phyloP scores from a whole-genome alignment of 2,888 invertebrate genomes.

The Drosophila helvetica region DNA sequence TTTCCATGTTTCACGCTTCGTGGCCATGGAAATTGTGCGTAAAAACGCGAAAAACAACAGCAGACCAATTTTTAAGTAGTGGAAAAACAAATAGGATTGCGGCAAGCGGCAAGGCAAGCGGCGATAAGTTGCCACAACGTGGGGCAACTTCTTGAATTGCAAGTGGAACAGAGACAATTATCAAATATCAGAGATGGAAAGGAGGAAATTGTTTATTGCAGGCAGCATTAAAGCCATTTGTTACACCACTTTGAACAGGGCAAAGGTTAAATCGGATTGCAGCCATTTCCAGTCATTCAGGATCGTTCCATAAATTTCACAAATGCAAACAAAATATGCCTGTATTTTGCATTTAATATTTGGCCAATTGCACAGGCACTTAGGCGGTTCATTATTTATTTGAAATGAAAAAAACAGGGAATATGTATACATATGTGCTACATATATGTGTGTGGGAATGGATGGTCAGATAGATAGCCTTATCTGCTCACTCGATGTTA shows the following conservation, averaged over 20 bases:
- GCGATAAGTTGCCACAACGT: constrained; percentile 1
- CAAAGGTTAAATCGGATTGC: not conserved
- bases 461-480: not conserved
- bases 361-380: not conserved
- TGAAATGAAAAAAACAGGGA: not conserved
- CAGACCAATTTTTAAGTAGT: constrained; percentile 15
- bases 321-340: not conserved
- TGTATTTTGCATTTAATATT: not conserved
- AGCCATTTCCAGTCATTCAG: no score
- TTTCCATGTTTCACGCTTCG: constrained; percentile 38
- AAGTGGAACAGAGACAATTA: not conserved
- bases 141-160: not conserved
- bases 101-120: constrained; percentile 7
- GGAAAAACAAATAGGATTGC: constrained; percentile 12
- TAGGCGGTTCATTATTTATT: not conserved
- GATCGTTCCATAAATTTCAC: not conserved
- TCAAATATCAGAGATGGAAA: not conserved
- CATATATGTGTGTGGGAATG: not conserved
- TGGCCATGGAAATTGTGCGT: constrained; percentile 38
- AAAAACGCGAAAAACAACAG: constrained; percentile 5
- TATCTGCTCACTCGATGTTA: constrained; percentile 19
- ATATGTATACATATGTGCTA: not conserved
- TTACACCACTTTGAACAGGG: no score
- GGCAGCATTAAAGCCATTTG: no score
- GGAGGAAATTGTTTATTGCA: not conserved